Conservation (phyloP, 2,113 vertebrate genomes). For the Onychostoma macrolepis region DNA sequence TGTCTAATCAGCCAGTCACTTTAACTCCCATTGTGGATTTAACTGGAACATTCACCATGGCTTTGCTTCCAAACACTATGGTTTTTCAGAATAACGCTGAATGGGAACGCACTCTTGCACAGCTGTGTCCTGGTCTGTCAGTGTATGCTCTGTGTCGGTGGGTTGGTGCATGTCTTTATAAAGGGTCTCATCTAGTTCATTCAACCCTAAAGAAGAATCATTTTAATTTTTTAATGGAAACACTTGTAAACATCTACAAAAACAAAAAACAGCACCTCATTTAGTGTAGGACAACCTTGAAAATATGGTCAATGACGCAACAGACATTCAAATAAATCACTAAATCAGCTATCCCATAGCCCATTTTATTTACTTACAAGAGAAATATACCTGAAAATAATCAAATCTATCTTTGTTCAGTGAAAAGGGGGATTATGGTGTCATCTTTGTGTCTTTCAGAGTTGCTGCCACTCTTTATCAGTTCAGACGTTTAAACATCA, state of each 20-base stretch:
- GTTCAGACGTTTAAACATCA: not conserved
- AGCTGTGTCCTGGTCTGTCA: constrained; percentile 32
- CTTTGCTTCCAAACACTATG: constrained; percentile 32
- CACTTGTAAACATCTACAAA: no score
- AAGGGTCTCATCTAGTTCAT: not conserved
- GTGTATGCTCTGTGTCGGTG: not conserved
- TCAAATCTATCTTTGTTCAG: not conserved
- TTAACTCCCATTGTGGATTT: constrained; percentile 22
- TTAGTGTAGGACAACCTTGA: not conserved
- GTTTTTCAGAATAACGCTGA: constrained; percentile 11
- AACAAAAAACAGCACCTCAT: not conserved
- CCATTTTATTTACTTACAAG: not conserved
- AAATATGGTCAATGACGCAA: not conserved
- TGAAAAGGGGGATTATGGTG: not conserved
- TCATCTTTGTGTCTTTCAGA: not conserved
- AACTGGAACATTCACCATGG: constrained; percentile 44
- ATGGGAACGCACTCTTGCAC: constrained; percentile 16
- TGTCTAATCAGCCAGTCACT: not conserved
- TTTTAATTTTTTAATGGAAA: not conserved
- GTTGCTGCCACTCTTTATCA: not conserved
- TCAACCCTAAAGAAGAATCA: not conserved
- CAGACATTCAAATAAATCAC: not conserved
- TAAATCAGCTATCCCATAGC: not conserved
- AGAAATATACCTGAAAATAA: not conserved
- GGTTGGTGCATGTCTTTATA: not conserved